Evolutionary conservation across 92 coral and sea anemone genomes (phyloP), one percentile per base, ranked within the genome.

Genomic region (Epizoanthus scotinus): DNA sequence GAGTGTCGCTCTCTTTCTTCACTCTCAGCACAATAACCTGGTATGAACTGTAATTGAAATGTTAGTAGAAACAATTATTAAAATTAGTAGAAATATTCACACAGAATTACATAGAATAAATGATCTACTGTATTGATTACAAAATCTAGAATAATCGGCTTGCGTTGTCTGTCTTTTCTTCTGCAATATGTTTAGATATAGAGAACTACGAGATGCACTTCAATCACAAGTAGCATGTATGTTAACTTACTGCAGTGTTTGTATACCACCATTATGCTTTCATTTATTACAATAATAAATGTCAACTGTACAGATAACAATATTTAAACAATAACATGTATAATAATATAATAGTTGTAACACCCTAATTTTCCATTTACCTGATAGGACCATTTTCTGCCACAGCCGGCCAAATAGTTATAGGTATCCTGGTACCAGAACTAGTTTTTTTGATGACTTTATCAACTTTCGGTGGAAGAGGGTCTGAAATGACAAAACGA

Each of bases 331-430:
- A 47, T 15, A 52, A 26, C 24, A 13, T 5, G 2, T 65, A 28
- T 8, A 27, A 67, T n/a, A n/a, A n/a, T n/a, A n/a, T n/a, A n/a
- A 5, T 20, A 34, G 0, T 0, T 34, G 40, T 1, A 34, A 34
- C 40, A 3, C 40, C 4, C 5, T 6, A 8, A 44, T 44, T n/a
- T n/a, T n/a, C n/a, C 17, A 2, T 21, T 59, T 58, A 75, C 81
- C 81, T 75, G 31, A 75, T 75, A 26, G 81, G 81, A 36, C 81
- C 81, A 22, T 75, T 59, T 38, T 0, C 24, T 47, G 19, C 66
- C 55, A 21, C 34, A 58, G 56, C 40, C 42, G 81, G 67, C 13
- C 28, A 38, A 10, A 75, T 31, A 5, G 68, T 58, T 8, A 75
- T 36, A 40, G 68, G 38, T 5, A 75, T 13, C 66, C 24, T 8